Evolutionary conservation across 2,888 invertebrate genomes (phyloP), one percentile per base, ranked within the genome.

Genomic region (Argyresthia goedartella): DNA sequence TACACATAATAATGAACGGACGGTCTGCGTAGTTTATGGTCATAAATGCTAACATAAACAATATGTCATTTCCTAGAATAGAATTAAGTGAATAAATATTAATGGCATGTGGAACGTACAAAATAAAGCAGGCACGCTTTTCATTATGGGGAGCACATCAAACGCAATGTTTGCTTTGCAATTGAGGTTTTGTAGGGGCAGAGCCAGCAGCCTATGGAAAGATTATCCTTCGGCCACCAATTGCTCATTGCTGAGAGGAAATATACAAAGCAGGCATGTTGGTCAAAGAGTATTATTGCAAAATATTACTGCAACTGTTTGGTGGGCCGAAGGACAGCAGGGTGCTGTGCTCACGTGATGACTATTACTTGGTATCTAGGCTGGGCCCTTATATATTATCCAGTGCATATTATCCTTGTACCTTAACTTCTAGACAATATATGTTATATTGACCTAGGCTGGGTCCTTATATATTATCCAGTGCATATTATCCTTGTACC

Each of bases 291-390:
- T 11, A 4, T 39, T 10, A 51, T 52, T 10, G 8, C 8, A 25
- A 14, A 52, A n/a, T 54, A 50, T 49, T 55, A 25, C 39, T 55
- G 53, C 36, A 48, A 36, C 33, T 53, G 52, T 33, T 34, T 53
- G 8, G 47, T 47, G 34, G 53, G 53, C 4, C 39, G 45, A 13
- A 25, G 55, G 11, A 55, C 51, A 9, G 15, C 51, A 3, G 54
- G 52, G 16, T 49, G 50, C 41, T 54, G 50, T 34, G 50, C 52
- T 33, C 50, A 52, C n/a, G 34, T 52, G 9, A 54, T 52, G 50
- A 44, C 52, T 7, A 52, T 54, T 42, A 36, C 52, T 8, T 54
- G 54, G 54, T 54, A 50, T 33, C 33, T 54, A 39, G 39, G 52
- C 14, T 51, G 39, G 42, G 44, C 51, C n/a, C n/a, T n/a, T n/a